Evolutionary conservation across 2,797 vertebrate species (phyloP).

Genomic region (Tympanoctomys barrerae): DNA sequence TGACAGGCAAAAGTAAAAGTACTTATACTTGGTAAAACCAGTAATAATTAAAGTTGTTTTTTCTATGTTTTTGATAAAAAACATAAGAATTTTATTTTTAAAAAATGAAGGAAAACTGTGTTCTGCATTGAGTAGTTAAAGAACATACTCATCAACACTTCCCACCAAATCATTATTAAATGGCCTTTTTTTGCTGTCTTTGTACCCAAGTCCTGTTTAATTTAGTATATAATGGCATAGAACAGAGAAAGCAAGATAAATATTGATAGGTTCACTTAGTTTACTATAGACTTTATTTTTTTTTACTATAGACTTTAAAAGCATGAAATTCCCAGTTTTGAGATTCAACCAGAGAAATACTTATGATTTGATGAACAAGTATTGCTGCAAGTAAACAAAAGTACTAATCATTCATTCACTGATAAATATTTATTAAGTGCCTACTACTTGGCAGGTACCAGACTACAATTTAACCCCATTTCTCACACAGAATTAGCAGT

Average conservation of each 20-base stretch:
- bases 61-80: background rate
- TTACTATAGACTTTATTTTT: background rate
- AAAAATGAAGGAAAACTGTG: background rate
- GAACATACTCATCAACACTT: background rate
- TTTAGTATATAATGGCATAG: background rate
- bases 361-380: background rate
- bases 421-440: conserved; percentile 6
- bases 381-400: background rate
- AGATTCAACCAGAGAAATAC: conserved; percentile 28
- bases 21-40: background rate
- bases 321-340: background rate
- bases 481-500: background rate
- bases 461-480: background rate
- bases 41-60: background rate
- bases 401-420: background rate
- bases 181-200: background rate
- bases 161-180: background rate
- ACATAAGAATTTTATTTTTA: conserved; percentile 23
- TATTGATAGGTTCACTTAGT: background rate
- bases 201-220: background rate
- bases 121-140: background rate
- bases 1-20: background rate
- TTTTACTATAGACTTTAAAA: background rate
- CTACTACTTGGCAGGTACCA: background rate
- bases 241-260: background rate